Base-by-base conservation (phyloP, 2,888 invertebrate genomes). In the Drepanosiphum platanoidis region DNA sequence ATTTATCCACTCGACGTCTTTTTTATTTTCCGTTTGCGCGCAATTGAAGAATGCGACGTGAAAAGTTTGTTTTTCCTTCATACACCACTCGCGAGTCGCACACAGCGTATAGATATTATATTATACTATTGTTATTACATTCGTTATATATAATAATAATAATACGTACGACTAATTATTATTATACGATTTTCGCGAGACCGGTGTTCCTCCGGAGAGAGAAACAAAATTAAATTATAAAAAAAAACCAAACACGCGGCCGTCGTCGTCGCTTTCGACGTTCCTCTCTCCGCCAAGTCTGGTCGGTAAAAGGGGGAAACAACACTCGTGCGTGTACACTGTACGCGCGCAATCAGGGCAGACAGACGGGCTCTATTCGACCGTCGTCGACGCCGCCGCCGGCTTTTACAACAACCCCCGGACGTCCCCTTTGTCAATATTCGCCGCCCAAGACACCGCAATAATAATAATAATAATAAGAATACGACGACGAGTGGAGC, bases 1-100 rank as follows among this genome's bases (percentile, higher is more conserved):
- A 66, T 79, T 79, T 66, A n/a, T 32, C 5, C 32, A 61, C 32
- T 78, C 32, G 32, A 42, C n/a, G 22, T 77, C 36, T 68, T 8
- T 30, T 52, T 46, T 22, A 52, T 52, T 22, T 52, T 52, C 52
- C 22, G 22, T 52, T 18, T 18, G 22, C 3, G 22, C 52, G 52
- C 52, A 52, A n/a, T n/a, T n/a, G 18, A 52, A 18, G 22, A 52
- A 52, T 52, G 1, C 22, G 52, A 52, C 52, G 52, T 18, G 15
- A 52, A 52, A 52, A 52, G 22, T 52, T 18, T n/a, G n/a, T n/a
- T n/a, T n/a, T n/a, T n/a, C n/a, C n/a, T 18, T 22, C 4, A 52
- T 52, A 52, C 1, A 52, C 22, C 18, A 52, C 52, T 52, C 22
- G n/a, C 2, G 52, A 22, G 52, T 18, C 52, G 18, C 22, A 22